phyloP scores from a whole-genome alignment of 2,113 vertebrate genomes.

The Phrynocephalus versicolor region DNA sequence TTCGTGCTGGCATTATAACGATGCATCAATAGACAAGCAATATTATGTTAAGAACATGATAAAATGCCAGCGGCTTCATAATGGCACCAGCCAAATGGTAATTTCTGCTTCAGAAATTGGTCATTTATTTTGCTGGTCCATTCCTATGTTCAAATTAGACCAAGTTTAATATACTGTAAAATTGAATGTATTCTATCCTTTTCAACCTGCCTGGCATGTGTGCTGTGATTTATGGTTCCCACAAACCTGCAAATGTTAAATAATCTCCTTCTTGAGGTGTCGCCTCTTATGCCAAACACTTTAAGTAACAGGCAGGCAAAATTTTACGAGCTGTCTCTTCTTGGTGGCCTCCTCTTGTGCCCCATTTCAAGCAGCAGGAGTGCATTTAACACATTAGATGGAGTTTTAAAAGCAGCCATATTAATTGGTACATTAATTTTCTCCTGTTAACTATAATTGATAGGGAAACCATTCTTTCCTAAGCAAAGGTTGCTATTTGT shows the following conservation, averaged over 20 bases:
- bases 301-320: conserved; percentile 72
- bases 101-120: conserved; percentile 87
- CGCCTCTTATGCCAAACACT: conserved; percentile 68
- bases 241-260: conserved; percentile 83
- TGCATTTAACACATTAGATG: conserved; percentile 45
- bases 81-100: conserved; percentile 84
- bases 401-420: conserved; percentile 65
- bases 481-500: conserved; percentile 64
- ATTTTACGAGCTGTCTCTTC: conserved; percentile 69
- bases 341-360: conserved; percentile 42
- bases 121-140: conserved; percentile 85
- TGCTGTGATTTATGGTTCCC: conserved; percentile 79
- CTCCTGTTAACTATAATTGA: conserved; percentile 76
- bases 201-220: conserved; percentile 78
- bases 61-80: conserved; percentile 80
- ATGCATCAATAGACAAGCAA: conserved; percentile 84
- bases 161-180: conserved; percentile 86
- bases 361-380: conserved; percentile 24
- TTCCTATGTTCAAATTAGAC: conserved; percentile 85
- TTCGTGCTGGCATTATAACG: conserved; percentile 79
- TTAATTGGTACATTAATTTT: conserved; percentile 83
- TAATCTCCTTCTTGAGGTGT: conserved; percentile 71
- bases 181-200: conserved; percentile 83
- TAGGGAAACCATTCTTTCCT: conserved; percentile 69
- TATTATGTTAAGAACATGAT: conserved; percentile 87